Conservation (phyloP, 2,113 vertebrate species). For the Scalopus aquaticus region DNA sequence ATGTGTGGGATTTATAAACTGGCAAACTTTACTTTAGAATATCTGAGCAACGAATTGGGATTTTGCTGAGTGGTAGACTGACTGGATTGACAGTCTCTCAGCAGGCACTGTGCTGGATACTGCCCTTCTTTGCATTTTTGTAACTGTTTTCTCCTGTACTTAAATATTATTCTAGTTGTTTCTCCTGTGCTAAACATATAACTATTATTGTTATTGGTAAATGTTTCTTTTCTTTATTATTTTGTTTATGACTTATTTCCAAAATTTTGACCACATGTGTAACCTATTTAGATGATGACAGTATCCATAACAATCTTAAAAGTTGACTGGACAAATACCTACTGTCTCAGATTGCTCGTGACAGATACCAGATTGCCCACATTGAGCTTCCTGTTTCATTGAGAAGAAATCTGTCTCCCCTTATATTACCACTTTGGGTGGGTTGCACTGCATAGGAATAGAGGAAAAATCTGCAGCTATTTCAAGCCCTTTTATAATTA, state of each 20-base stretch:
- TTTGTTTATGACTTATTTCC: neutral
- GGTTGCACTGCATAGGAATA: neutral
- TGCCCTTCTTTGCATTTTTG: neutral
- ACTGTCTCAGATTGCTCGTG: neutral
- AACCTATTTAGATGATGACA: neutral
- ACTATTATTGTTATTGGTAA: neutral
- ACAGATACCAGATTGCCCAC: neutral
- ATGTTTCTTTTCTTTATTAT: neutral
- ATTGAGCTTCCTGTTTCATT: neutral
- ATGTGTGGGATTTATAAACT: neutral
- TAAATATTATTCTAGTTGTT: neutral
- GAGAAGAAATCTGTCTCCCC: neutral
- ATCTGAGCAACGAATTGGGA: neutral
- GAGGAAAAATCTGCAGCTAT: neutral
- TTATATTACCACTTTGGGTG: fast-evolving
- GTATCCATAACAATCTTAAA: neutral
- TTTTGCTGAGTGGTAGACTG: neutral
- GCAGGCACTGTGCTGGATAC: neutral
- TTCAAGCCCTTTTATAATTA: neutral
- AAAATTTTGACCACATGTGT: neutral
- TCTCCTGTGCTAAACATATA: neutral
- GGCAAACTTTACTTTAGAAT: neutral
- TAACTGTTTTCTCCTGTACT: neutral
- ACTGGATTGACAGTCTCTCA: neutral
- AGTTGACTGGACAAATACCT: neutral